Base-by-base conservation (phyloP, 2,888 invertebrate species). In the Sabatieria punctata region DNA sequence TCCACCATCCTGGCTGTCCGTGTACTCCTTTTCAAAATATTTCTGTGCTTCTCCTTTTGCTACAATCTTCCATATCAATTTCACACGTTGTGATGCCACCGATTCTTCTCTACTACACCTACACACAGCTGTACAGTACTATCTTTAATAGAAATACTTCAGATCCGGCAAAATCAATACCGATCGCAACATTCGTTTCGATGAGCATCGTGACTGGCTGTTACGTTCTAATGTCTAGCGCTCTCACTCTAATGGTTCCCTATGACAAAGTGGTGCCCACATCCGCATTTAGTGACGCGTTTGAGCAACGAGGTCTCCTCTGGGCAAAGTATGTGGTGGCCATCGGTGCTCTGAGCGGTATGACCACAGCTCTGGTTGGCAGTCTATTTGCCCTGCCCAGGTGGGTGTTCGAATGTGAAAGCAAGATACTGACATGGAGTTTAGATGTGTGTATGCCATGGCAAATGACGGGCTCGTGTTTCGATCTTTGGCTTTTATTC, bases 161-260 rank as follows among this genome's bases (percentile, higher is more conserved):
- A n/a, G n/a, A n/a, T n/a, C 2, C 51, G 2, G 58, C 58, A 45
- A 58, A 57, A 27, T 60, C 64, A 6, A 38, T 38, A 8, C 38
- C 38, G 8, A 21, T 65, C 2, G 66, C 69, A 8, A 68, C 57
- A 1, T 57, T 57, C 46, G 45, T 55, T 21, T 57, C 57, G 8
- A 58, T 59, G 59, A 52, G 53, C 2, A 54, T 33, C 11, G 38
- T 38, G 8, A 38, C 38, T 19, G 22, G n/a, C 6, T 8, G 8
- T 38, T 93, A 93, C 71, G 85, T 89, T 66, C 80, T 84, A 23
- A 79, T 93, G 37, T 85, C 91, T 0, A 79, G 83, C 0, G 82
- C 91, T 0, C 68, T 93, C 47, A 93, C 93, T 0, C 79, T 95
- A 77, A 86, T 91, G 82, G 75, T 80, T 74, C 93, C 93, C 4